Evolutionary conservation across 2,888 invertebrate species (phyloP).

Genomic region (Protophormia terraenovae): DNA sequence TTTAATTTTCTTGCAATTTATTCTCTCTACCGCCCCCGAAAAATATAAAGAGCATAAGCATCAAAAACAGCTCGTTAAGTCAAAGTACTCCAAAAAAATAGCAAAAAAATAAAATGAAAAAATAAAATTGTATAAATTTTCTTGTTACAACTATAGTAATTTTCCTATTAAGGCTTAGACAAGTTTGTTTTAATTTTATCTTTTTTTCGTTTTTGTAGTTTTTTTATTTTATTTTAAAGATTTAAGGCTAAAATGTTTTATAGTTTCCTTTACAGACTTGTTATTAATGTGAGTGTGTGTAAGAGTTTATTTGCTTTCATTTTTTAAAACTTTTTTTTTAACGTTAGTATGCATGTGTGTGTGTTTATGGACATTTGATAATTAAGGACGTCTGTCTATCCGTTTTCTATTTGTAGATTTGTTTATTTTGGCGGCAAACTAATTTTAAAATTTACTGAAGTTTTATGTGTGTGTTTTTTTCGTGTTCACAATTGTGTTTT

Average conservation of each 20-base stretch:
- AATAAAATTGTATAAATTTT: neutral
- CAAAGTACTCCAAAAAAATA: slow-evolving; percentile 41
- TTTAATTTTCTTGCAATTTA: slow-evolving; percentile 63
- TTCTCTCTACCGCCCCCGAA: neutral
- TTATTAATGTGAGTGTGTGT: neutral
- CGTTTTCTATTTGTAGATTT: slow-evolving; percentile 12
- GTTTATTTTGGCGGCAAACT: slow-evolving; percentile 51
- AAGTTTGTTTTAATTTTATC: slow-evolving; percentile 51
- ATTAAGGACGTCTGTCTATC: slow-evolving; percentile 48
- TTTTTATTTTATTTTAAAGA: neutral
- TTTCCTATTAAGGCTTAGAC: slow-evolving; percentile 41
- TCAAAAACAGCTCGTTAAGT: slow-evolving; percentile 34
- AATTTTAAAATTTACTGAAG: slow-evolving; percentile 31
- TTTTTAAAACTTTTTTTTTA: neutral
- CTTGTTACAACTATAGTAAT: slow-evolving; percentile 33
- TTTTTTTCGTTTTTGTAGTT: neutral
- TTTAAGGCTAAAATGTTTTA: slow-evolving; percentile 2
- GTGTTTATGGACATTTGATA: slow-evolving; percentile 32
- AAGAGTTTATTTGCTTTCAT: neutral
- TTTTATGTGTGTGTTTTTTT: slow-evolving; percentile 10
- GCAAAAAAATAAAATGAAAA: neutral
- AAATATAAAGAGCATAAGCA: slow-evolving; percentile 1
- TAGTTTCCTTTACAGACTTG: neutral
- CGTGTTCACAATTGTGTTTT: neutral
- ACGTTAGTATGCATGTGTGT: neutral